Percentiles rank a stretch among this genome's conserved stretches.
Conservation (phyloP, 2,888 invertebrate genomes). For the Steromphala cineraria region DNA sequence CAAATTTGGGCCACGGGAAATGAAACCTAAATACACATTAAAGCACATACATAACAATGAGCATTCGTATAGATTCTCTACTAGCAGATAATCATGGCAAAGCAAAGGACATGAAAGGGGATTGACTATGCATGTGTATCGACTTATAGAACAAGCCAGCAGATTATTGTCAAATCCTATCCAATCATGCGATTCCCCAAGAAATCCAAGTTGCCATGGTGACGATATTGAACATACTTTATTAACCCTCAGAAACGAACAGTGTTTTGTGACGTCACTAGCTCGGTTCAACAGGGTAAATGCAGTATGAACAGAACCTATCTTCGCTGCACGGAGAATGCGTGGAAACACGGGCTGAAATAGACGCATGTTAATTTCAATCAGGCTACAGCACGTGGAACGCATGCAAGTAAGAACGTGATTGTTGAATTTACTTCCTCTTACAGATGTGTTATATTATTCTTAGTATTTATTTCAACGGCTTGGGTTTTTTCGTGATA, state of each 20-base stretch:
- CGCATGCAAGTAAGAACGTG: too few species aligned
- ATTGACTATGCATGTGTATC: background rate
- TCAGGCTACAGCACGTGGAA: too few species aligned
- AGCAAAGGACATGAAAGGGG: background rate
- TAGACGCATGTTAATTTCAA: background rate
- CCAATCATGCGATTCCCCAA: slow-evolving; percentile 8
- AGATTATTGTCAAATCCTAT: background rate
- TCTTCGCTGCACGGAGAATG: background rate
- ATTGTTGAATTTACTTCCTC: too few species aligned
- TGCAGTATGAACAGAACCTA: slow-evolving; percentile 38
- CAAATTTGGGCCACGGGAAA: too few species aligned
- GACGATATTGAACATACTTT: slow-evolving; percentile 45
- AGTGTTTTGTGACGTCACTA: slow-evolving; percentile 57
- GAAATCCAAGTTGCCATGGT: slow-evolving; percentile 17
- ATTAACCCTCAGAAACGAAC: slow-evolving; percentile 70
- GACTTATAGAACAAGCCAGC: background rate
- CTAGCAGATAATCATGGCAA: too few species aligned
- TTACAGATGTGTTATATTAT: too few species aligned
- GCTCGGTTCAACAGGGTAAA: slow-evolving; percentile 74
- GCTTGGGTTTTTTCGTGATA: too few species aligned
- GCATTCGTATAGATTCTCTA: too few species aligned
- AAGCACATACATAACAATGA: too few species aligned
- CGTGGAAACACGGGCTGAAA: background rate
- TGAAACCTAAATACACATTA: too few species aligned
- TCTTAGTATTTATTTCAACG: too few species aligned